Evolutionary conservation across 2,113 vertebrate species (phyloP).

Genomic region (Anhinga anhinga): DNA sequence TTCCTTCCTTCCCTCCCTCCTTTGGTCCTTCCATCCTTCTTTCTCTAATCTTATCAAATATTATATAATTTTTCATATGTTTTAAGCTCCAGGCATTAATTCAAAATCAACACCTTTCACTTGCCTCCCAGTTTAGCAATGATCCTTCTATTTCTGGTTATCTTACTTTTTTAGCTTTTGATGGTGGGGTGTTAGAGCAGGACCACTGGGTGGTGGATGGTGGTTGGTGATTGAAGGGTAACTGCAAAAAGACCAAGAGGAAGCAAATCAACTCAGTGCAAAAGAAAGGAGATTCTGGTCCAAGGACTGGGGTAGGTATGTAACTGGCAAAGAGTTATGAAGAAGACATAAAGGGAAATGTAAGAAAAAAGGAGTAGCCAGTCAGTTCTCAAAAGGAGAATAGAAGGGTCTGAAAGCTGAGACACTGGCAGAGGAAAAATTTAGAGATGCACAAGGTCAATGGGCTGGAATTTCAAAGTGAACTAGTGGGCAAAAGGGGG

Average conservation of each 20-base stretch:
- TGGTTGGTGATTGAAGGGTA: neutral
- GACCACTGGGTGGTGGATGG: neutral
- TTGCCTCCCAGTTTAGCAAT: neutral
- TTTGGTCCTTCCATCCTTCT: neutral
- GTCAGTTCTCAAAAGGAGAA: neutral
- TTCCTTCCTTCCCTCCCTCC: too few relatives aligned
- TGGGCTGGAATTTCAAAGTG: neutral
- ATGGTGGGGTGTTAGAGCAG: neutral
- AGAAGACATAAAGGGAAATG: neutral
- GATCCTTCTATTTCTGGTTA: neutral
- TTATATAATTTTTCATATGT: neutral
- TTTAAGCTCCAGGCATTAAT: neutral
- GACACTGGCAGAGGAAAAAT: neutral
- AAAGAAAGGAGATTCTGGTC: neutral
- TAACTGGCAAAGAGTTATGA: neutral
- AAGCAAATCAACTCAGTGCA: neutral
- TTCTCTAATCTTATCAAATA: neutral
- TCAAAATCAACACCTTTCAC: neutral
- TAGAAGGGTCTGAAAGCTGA: neutral
- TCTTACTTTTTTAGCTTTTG: neutral
- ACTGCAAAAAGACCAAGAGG: neutral
- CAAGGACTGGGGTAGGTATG: neutral
- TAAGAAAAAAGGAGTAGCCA: neutral
- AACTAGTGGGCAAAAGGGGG: neutral
- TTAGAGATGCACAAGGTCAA: neutral